A percentile compares a stretch with the other conserved stretches of the same genome.
These are phyloP conservation scores for Phoxinus dragarum DNA, from an alignment of 2,797 vertebrate species.

Conservation along the genomic window DNA sequence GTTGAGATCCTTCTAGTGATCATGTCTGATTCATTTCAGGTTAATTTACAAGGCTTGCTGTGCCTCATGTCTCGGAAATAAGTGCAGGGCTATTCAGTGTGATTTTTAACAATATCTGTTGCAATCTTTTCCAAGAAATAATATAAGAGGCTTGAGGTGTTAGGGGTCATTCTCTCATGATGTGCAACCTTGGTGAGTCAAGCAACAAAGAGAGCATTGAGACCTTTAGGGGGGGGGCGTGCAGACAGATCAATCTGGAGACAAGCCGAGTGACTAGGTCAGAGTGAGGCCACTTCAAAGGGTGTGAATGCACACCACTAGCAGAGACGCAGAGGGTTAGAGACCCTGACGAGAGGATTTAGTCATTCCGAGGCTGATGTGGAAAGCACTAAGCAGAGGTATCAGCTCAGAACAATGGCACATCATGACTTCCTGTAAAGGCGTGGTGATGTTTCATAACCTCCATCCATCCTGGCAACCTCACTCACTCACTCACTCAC, in stretches of 20 bases:
- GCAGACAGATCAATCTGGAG: conserved; percentile 75
- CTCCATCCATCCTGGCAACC: conserved; percentile 30
- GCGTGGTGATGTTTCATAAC: conserved; percentile 53
- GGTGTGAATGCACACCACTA: conserved; percentile 77
- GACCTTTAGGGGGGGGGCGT: conserved; percentile 71
- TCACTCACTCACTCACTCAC: too few relatives aligned
- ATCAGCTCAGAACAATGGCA: conserved; percentile 81
- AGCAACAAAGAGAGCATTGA: conserved; percentile 59
- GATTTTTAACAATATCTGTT: conserved; percentile 1
- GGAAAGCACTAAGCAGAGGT: conserved; percentile 76
- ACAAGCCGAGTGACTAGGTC: conserved; percentile 75
- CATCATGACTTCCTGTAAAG: conserved; percentile 74
- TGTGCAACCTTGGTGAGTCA: conserved; percentile 53
- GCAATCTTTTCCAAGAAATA: conserved; percentile 26
- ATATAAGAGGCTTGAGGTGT: conserved; percentile 38
- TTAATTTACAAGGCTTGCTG: neutral
- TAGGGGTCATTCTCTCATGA: conserved; percentile 54
- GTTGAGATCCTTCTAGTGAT: neutral
- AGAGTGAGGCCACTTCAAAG: conserved; percentile 79
- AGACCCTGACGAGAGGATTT: conserved; percentile 79
- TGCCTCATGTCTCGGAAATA: neutral
- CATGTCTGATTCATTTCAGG: neutral
- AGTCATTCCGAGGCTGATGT: conserved; percentile 77
- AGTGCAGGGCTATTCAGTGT: neutral
- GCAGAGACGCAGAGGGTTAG: conserved; percentile 78